Base-by-base conservation (phyloP, 23 tunicate genomes). In the Trididemnum clinides region DNA sequence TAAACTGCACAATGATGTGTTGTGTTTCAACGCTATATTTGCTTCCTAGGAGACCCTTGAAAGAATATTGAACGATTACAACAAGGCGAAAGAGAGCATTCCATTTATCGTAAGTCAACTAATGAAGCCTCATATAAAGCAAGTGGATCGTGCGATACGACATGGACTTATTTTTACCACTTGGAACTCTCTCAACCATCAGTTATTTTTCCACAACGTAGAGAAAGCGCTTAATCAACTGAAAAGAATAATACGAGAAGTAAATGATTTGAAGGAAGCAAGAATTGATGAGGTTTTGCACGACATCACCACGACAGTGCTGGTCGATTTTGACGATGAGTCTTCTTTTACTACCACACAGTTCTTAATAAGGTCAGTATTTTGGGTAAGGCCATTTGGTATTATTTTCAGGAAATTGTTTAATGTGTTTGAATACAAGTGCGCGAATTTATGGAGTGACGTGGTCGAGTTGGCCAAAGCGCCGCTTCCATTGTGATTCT, bases 131-230 rank as follows among this genome's bases (percentile, higher is more conserved):
- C 99, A 96, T 71, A 1, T 90, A 29, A 87, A 91, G 72, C 78
- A 87, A 63, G 96, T 96, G 26, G 93, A 91, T 28, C 64, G 86
- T 0, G 92, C 92, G 7, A 75, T 96, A 2, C 63, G 92, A 39
- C 92, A 91, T 62, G 99, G 99, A 0, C 88, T 96, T 26, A 83
- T 96, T 1, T 91, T 87, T 73, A 85, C 88, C 34, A 91, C 99
- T 3, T 96, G 99, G 99, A 90, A 86, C 88, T 91, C 97, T 6
- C 90, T 96, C 58, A 96, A 90, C 75, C 96, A 96, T 59, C 84
- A 94, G 90, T 64, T 85, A 30, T 94, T 64, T 74, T 94, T 94
- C 36, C 88, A 85, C 77, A 85, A 85, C 75, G 98, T 94, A 25
- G 89, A 89, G 59, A 65, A 82, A 39, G 88, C 63, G 33, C 77